phyloP scores from a whole-genome alignment of 1,140 invertebrate species.

The Leptoteleia sp. region DNA sequence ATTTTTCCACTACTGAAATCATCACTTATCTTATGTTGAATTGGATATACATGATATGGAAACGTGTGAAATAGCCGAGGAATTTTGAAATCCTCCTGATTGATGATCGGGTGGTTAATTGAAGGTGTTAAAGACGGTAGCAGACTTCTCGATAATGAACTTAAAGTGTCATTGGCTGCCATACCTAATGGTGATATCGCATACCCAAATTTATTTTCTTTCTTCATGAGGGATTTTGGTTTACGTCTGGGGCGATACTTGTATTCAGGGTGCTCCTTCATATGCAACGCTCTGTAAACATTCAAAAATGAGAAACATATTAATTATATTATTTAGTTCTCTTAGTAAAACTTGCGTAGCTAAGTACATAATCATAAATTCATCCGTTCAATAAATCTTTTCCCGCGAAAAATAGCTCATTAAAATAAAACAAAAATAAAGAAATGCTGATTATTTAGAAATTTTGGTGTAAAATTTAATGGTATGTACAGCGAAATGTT shows the following conservation, averaged over 20 bases:
- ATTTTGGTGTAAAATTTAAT: too few relatives aligned
- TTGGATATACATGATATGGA: conserved; percentile 86
- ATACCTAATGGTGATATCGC: conserved; percentile 84
- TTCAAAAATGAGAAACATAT: conserved; percentile 5
- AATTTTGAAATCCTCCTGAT: conserved; percentile 85
- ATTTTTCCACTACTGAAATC: conserved; percentile 81
- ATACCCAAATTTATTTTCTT: conserved; percentile 88
- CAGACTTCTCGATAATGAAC: conserved; percentile 82
- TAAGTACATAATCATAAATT: too few relatives aligned
- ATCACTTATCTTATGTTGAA: conserved; percentile 84
- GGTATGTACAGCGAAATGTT: too few relatives aligned
- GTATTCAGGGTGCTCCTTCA: conserved; percentile 98
- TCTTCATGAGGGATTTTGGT: conserved; percentile 89
- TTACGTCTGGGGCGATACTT: conserved; percentile 96
- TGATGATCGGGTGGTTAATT: conserved; percentile 82
- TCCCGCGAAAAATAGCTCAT: too few relatives aligned
- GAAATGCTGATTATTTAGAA: too few relatives aligned
- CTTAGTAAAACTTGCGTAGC: too few relatives aligned
- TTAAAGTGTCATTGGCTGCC: conserved; percentile 78
- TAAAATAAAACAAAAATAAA: too few relatives aligned
- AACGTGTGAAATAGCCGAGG: conserved; percentile 86
- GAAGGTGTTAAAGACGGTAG: conserved; percentile 84
- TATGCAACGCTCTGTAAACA: conserved; percentile 90
- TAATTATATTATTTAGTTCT: too few relatives aligned
- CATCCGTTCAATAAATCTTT: too few relatives aligned